Conservation (phyloP, 1,140 invertebrate genomes). For the Bombus pascuorum region DNA sequence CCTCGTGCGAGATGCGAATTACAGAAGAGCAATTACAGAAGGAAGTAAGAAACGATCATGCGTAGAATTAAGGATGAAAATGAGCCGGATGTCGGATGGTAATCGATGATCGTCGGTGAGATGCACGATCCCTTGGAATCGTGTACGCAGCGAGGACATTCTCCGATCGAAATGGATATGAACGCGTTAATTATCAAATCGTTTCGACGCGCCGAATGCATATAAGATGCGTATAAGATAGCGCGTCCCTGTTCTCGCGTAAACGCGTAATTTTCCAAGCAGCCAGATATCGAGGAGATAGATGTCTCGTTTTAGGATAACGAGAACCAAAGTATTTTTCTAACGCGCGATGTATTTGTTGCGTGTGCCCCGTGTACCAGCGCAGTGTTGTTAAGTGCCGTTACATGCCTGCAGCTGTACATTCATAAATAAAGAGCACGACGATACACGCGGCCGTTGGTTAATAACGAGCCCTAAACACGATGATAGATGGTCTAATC, state of each 20-base stretch:
- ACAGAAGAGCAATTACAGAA: background rate
- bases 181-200: background rate
- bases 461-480: slow-evolving; percentile 34
- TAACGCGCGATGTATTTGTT: background rate
- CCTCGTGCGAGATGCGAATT: background rate
- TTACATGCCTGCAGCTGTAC: slow-evolving; percentile 25
- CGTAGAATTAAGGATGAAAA: background rate
- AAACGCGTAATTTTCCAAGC: slow-evolving; percentile 1
- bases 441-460: background rate
- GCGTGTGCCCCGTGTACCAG: background rate
- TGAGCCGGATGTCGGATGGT: background rate
- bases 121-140: background rate
- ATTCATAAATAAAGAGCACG: background rate
- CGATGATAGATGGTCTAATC: slow-evolving; percentile 33
- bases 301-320: background rate
- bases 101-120: slow-evolving; percentile 13
- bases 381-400: slow-evolving; percentile 20
- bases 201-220: background rate
- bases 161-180: background rate
- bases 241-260: background rate
- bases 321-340: background rate
- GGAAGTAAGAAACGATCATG: background rate
- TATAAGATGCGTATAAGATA: background rate
- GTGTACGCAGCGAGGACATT: background rate
- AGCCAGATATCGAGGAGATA: too few relatives aligned